Base-by-base conservation (phyloP, 2,797 vertebrate species). In the Notamacropus eugenii region DNA sequence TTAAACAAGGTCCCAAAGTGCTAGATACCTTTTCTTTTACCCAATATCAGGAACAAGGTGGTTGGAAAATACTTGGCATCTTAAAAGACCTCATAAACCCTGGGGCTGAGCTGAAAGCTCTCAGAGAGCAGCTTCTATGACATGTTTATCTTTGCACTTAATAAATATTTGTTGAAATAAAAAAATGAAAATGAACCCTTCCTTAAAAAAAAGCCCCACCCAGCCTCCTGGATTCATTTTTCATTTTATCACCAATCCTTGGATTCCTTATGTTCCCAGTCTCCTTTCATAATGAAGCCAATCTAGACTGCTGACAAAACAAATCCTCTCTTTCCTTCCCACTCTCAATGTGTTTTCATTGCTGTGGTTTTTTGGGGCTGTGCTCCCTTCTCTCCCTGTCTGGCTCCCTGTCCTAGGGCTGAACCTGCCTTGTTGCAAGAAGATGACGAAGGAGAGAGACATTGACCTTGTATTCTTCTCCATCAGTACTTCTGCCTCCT, bases 401-500 rank as follows among this genome's bases (percentile, higher is more conserved):
- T 54, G 8, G 90, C 54, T 90, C 29, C 34, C 28, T 5, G 0
- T 46, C 59, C 87, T 28, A 82, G 4, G 31, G 59, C 91, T 94
- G 91, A 57, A 87, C 55, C 13, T 58, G 90, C 82, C 92, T 91
- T 55, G 74, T 92, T 93, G 27, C 5, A 82, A 82, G 19, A 11
- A 95, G 93, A 96, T 56, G 22, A 4, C 29, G 90, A 92, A 91
- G 95, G 87, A 90, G 87, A 90, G 94, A 93, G 90, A 94, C 6
- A 0, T 29, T 0, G 9, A 90, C 96, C 94, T 92, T 95, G 96
- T 92, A 3, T 62, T 93, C 22, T 46, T 62, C 96, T 98, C 95
- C 95, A 97, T 92, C 13, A 0, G 29, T 55, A 91, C 58, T 74
- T 87, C 74, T 2, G 90, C 54, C 56, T 95, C 94, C 90, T 95